Conservation (phyloP, 2,113 vertebrate genomes). For the Falco punctatus region DNA sequence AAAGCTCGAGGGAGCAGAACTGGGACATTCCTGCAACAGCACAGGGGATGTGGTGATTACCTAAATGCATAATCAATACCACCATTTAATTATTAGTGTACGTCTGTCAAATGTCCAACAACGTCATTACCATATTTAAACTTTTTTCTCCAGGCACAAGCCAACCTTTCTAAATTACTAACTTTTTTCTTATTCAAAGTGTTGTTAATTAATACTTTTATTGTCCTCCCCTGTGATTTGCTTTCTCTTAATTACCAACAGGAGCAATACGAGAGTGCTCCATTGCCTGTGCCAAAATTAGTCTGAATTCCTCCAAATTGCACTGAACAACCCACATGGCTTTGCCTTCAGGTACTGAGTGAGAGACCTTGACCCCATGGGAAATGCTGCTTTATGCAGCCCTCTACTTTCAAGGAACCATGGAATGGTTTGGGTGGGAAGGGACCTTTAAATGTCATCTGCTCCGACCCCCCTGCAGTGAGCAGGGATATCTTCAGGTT, state of each 20-base stretch:
- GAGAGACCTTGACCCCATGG: not conserved
- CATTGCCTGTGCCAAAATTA: constrained; percentile 5
- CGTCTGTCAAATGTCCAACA: constrained; percentile 14
- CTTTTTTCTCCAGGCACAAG: constrained; percentile 44
- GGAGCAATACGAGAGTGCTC: constrained; percentile 17
- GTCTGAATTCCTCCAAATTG: constrained; percentile 6
- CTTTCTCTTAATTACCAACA: constrained; percentile 65
- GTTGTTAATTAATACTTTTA: constrained; percentile 62
- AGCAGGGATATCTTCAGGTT: not conserved
- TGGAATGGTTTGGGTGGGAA: not conserved
- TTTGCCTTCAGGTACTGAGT: not conserved
- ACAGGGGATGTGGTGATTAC: not conserved
- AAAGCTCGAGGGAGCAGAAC: not conserved
- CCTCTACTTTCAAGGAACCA: not conserved
- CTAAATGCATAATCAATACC: not conserved
- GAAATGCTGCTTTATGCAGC: not conserved
- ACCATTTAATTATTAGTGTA: not conserved
- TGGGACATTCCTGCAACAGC: not conserved
- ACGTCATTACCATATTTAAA: constrained; percentile 12
- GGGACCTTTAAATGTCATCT: not conserved
- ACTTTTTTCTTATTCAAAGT: constrained; percentile 37
- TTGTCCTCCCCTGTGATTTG: constrained; percentile 32
- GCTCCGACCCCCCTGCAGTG: not conserved
- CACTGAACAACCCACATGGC: not conserved
- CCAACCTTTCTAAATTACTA: constrained; percentile 23